These are phyloP conservation scores for Alces alces DNA, from an alignment of 2,113 vertebrate genomes.

Conservation along the genomic window DNA sequence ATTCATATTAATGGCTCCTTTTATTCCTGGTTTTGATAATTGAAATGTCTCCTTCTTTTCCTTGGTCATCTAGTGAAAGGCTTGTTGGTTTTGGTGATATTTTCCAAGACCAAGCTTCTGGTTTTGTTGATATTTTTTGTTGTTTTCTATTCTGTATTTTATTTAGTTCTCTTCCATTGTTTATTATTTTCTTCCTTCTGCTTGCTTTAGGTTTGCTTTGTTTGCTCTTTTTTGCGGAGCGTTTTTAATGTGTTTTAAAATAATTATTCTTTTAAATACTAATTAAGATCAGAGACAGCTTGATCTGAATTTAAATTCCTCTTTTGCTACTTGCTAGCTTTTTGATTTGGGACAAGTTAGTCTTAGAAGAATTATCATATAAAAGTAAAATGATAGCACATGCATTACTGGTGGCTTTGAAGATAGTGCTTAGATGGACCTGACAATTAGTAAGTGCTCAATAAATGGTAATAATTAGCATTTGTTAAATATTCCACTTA, in stretches of 20 bases:
- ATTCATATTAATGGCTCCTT: background rate
- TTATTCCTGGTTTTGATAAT: background rate
- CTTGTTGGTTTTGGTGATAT: background rate
- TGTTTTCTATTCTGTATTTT: background rate
- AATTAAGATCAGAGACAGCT: background rate
- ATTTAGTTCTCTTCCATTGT: background rate
- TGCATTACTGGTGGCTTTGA: background rate
- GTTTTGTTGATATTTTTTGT: background rate
- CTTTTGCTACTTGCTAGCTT: background rate
- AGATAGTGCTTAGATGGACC: background rate
- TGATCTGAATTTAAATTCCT: conserved; percentile 3
- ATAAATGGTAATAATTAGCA: background rate
- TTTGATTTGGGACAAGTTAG: conserved; percentile 4
- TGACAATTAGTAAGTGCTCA: background rate
- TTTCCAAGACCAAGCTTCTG: background rate
- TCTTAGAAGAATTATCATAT: background rate
- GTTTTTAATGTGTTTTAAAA: background rate
- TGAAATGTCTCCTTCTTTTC: background rate
- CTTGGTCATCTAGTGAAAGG: background rate
- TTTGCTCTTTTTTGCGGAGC: background rate
- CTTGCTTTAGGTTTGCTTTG: background rate
- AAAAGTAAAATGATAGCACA: background rate
- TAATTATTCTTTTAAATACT: background rate
- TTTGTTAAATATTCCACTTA: background rate
- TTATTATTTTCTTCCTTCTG: conserved; percentile 26